phyloP scores from a whole-genome alignment of 30 jellyfish, hydroid and myxozoan species.

The Turritopsis dohrnii region DNA sequence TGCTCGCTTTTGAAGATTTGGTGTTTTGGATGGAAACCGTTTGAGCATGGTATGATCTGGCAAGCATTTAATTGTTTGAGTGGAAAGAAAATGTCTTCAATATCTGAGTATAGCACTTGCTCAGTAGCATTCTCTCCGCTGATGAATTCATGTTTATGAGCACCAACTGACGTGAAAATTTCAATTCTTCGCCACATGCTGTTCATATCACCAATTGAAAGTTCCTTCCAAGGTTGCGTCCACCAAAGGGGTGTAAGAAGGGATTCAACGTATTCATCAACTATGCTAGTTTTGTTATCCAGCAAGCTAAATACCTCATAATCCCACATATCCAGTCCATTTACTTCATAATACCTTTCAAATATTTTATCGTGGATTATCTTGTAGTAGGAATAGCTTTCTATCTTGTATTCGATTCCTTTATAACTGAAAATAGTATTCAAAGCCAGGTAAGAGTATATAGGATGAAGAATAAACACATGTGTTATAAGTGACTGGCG shows the following conservation, averaged over 20 bases:
- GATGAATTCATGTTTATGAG: background rate
- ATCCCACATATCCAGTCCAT: background rate
- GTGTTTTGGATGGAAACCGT: background rate
- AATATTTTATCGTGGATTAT: background rate
- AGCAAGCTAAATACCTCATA: background rate
- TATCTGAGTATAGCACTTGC: background rate
- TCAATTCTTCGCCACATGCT: background rate
- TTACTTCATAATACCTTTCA: background rate
- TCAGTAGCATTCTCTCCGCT: background rate
- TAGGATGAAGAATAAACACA: background rate
- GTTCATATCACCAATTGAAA: background rate
- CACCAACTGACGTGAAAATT: background rate
- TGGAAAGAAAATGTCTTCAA: background rate
- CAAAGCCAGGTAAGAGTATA: background rate
- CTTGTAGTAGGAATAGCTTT: background rate
- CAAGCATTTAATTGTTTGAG: background rate
- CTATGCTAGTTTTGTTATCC: background rate
- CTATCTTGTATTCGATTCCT: background rate
- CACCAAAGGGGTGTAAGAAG: conserved; percentile 9
- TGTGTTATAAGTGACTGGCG: conserved; percentile 1
- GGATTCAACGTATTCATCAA: background rate
- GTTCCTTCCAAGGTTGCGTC: background rate
- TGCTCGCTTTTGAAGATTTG: background rate
- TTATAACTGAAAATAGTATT: background rate
- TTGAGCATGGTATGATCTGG: background rate